Base-by-base conservation (phyloP, 2,113 vertebrate species). In the Lampris megalopsis region DNA sequence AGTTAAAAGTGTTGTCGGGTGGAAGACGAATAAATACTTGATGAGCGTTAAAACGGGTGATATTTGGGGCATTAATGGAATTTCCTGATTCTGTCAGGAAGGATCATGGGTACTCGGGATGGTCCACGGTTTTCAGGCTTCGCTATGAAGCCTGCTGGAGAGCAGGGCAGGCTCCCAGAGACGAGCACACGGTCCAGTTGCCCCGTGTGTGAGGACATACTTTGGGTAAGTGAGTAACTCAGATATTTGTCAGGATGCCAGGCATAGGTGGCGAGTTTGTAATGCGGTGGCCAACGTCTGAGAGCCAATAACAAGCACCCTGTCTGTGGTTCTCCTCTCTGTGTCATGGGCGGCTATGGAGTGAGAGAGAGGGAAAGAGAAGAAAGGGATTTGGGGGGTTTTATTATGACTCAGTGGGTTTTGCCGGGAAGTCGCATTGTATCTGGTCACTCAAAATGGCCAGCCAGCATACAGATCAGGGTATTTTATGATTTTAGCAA, bases 181-280 rank as follows among this genome's bases (percentile, higher is more conserved):
- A 70, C 67, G 45, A 72, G 73, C 5, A 36, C 73, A 67, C 78
- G 68, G 80, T 11, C 11, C 83, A 79, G 80, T 86, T 86, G 67
- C 79, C 85, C 77, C 81, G 84, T 85, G 86, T 88, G 81, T 79
- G 77, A 83, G 75, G 75, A 66, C 82, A 88, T 90, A 78, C 78
- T 86, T 66, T 75, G 69, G 74, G 67, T 86, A 89, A 92, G 87
- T 82, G 80, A 82, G 82, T 90, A 91, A 91, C 80, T 88, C 56
- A 81, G 76, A 92, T 94, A 79, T 90, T 91, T 94, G 84, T 91
- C 88, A 80, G 86, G 82, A 92, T 93, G 85, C 91, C 89, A 91
- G 87, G 75, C 92, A 93, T 92, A 90, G 81, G 62, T 65, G 63
- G 53, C 83, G 63, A 71, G 86, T 89, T 88, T 92, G 72, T 79